Evolutionary conservation across 1,140 invertebrate genomes (phyloP).

Genomic region (Tetranychus cinnabarinus): DNA sequence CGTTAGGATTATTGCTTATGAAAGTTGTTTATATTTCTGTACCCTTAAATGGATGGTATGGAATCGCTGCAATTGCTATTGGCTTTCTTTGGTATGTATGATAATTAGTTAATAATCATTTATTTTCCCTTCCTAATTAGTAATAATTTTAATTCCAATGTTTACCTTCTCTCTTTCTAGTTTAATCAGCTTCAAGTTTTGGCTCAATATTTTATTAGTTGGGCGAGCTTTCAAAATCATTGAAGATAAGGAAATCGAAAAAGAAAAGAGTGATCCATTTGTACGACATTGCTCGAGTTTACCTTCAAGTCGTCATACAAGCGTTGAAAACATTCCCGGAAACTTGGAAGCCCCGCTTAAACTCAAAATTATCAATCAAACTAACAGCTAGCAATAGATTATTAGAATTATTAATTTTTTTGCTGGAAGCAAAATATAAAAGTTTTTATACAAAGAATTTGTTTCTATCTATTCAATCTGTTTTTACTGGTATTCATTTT

Average conservation of each 20-base stretch:
- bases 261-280: conserved; percentile 19
- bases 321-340: conserved; percentile 9
- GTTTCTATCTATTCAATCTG: too few species aligned
- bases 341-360: neutral
- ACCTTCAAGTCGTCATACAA: conserved; percentile 16
- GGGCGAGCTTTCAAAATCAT: conserved; percentile 69
- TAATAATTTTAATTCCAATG: neutral
- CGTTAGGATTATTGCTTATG: conserved; percentile 67
- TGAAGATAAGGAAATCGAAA: conserved; percentile 34
- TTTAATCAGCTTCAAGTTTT: conserved; percentile 50
- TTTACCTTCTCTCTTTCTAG: conserved; percentile 17
- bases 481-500: too few species aligned
- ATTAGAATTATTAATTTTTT: too few species aligned
- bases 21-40: conserved; percentile 48
- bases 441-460: too few species aligned
- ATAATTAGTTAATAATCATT: neutral
- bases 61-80: conserved; percentile 39
- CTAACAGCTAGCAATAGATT: too few species aligned
- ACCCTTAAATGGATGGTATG: conserved; percentile 30
- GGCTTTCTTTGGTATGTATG: conserved; percentile 40
- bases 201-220: conserved; percentile 62
- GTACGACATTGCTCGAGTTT: conserved; percentile 14
- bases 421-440: too few species aligned
- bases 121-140: neutral
- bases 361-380: too few species aligned